Evolutionary conservation across 1,140 invertebrate genomes (phyloP), one percentile per base, ranked within the genome.

Genomic region (Stratiolaelaps scimitus): DNA sequence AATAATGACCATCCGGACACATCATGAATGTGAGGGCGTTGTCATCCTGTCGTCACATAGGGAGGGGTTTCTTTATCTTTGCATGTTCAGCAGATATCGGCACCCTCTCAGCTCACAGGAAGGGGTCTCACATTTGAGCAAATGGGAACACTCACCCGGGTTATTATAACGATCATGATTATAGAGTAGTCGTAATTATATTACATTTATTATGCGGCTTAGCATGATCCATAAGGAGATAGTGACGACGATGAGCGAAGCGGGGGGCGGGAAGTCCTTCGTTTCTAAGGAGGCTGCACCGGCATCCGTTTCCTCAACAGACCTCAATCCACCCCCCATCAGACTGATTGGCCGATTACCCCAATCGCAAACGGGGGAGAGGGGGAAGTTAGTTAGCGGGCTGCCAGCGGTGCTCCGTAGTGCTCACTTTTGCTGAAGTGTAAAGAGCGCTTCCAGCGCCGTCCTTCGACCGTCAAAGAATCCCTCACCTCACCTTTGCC

Each of bases 401-500:
- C 34, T 2, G 53, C 26, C 26, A 15, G 20, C 23, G 26, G 53
- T 26, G 26, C 23, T 60, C 53, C 26, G 53, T 60, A 60, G 53
- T 60, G 53, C 53, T 60, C 53, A 60, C 53, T 60, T 60, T n/a
- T 10, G 26, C 34, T 20, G 26, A 34, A 60, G 17, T 20, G 23
- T 60, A 29, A 28, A 48, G 53, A 60, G 53, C 53, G 53, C 53
- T 60, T 60, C 23, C 53, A 60, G 53, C 53, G 53, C 53, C 53
- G 15, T 60, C 53, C 53, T 60, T 60, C 53, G 53, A 60, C 53
- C 53, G 53, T 60, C 26, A 60, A 26, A 26, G 15, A 15, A 26
- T 34, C 19, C 26, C 26, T 17, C 15, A 60, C 17, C 1, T 4
- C 23, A 20, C 15, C 15, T 1, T 20, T 34, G n/a, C 26, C 26